Conservation (phyloP, 2,888 invertebrate genomes). For the Pycnomerus fuliginosus region DNA sequence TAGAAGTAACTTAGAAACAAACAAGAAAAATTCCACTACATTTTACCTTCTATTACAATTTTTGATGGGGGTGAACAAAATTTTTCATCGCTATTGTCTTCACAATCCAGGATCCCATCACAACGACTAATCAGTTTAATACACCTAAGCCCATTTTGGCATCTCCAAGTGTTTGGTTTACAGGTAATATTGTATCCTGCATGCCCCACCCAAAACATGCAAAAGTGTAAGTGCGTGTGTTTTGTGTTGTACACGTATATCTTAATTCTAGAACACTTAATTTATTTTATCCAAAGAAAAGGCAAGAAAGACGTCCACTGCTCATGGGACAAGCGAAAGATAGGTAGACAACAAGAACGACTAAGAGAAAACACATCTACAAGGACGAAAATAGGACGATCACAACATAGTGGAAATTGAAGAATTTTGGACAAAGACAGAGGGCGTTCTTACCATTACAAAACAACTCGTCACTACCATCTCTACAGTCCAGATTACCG, state of each 20-base stretch:
- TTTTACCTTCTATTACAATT: constrained; percentile 16
- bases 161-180: constrained; percentile 56
- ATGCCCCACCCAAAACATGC: constrained; percentile 32
- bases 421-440: constrained; percentile 1
- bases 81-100: constrained; percentile 57
- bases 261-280: constrained; percentile 16
- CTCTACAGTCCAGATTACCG: constrained; percentile 50
- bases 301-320: too few relatives aligned
- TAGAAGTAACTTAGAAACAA: constrained; percentile 8
- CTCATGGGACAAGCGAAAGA: too few relatives aligned
- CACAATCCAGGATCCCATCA: constrained; percentile 59
- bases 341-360: neutral
- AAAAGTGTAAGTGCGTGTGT: constrained; percentile 15
- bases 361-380: neutral
- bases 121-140: constrained; percentile 55
- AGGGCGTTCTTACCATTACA: constrained; percentile 55
- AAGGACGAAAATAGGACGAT: constrained; percentile 1
- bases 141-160: constrained; percentile 56
- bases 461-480: constrained; percentile 56
- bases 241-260: constrained; percentile 3
- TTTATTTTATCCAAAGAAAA: too few relatives aligned
- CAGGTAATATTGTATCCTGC: constrained; percentile 47
- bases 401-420: constrained; percentile 1
- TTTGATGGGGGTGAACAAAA: constrained; percentile 14
- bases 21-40: too few relatives aligned